Evolutionary conservation across 2,113 vertebrate species (phyloP).

Genomic region (Hoplias malabaricus): DNA sequence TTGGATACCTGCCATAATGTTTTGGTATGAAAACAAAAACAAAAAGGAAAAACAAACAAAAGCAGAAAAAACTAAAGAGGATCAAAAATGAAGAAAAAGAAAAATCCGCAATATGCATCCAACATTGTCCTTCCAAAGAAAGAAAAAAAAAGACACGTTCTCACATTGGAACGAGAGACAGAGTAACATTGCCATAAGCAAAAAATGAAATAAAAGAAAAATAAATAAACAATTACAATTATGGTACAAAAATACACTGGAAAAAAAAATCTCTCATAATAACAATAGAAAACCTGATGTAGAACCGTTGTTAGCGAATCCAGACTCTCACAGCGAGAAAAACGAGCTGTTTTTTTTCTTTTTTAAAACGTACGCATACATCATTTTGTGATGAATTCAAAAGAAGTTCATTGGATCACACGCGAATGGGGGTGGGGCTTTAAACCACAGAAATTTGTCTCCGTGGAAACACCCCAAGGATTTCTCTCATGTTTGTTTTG

Average conservation of each 20-base stretch:
- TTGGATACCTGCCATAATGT: constrained; percentile 71
- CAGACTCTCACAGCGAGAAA: constrained; percentile 46
- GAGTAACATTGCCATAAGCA: constrained; percentile 61
- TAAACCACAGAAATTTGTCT: constrained; percentile 41
- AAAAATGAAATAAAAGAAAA: constrained; percentile 61
- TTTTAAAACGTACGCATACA: constrained; percentile 8
- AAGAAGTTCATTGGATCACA: constrained; percentile 1
- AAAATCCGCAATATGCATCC: constrained; percentile 68
- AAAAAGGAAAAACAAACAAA: not conserved
- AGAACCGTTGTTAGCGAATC: constrained; percentile 56
- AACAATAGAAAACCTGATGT: constrained; percentile 57
- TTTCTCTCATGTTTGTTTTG: not conserved
- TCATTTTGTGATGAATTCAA: constrained; percentile 22
- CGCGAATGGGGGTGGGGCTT: not conserved
- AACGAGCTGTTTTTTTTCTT: not conserved
- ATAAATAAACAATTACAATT: constrained; percentile 65
- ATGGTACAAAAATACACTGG: constrained; percentile 63
- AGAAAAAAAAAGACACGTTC: constrained; percentile 54
- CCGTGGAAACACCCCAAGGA: constrained; percentile 54
- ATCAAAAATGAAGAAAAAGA: constrained; percentile 35
- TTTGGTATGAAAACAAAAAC: constrained; percentile 76
- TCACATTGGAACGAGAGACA: constrained; percentile 52
- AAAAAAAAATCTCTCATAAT: constrained; percentile 34
- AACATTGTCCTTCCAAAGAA: constrained; percentile 57
- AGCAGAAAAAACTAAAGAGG: constrained; percentile 62